Base-by-base conservation (phyloP, 2,888 invertebrate genomes). In the Osmoderma eremita region DNA sequence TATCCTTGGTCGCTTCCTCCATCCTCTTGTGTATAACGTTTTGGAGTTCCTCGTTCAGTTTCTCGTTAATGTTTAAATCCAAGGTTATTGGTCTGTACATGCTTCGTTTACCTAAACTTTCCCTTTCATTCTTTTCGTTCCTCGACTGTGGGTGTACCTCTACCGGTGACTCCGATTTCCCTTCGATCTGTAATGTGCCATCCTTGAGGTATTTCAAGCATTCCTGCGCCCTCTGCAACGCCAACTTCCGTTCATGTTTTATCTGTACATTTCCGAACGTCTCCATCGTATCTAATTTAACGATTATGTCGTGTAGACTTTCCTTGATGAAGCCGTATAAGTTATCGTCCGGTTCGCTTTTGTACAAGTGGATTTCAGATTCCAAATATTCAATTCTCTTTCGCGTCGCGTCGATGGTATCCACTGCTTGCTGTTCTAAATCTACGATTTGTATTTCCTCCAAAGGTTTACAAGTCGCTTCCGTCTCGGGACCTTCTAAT, bases 191-290 rank as follows among this genome's bases (percentile, higher is more conserved):
- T n/a, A n/a, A n/a, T 48, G 22, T 12, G 22, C 49, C 63, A 15
- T 65, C 65, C n/a, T 54, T 56, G 22, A 68, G 42, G 20, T 63
- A 68, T 15, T 54, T 65, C 62, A 68, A 18, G 49, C 68, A 68
- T 12, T 66, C 66, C 5, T 68, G 68, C 2, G 66, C 68, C 12
- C 66, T 54, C 49, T 68, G 65, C 38, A 66, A 30, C 1, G 65
- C 68, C 22, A 68, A 56, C 41, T 68, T 65, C 13, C 63, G 41
- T 39, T 68, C 68, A 15, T 66, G 62, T 50, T 63, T 65, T 13
- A 68, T 65, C 38, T 68, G 68, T 6, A 66, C 49, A 49, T 66
- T 66, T 0, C 65, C 66, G 22, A 54, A 68, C 2, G 66, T 65
- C 18, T 68, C 66, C 63, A 68, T 63, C 12, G 53, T 62, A 30